Evolutionary conservation across 2,113 vertebrate species (phyloP).

Genomic region (Gadus chalcogrammus): DNA sequence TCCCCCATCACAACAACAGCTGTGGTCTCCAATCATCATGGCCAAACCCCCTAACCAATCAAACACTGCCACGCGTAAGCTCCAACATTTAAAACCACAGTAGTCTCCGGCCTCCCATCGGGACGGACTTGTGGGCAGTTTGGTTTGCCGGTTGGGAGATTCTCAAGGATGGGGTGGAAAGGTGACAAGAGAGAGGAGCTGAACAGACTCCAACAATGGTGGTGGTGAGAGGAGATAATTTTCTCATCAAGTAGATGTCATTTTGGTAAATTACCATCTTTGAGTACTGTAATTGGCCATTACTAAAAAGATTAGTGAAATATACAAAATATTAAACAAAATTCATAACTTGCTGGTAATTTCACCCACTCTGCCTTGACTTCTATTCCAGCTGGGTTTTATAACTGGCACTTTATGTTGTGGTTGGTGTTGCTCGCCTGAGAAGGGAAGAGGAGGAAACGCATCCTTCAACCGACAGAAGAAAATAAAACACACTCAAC

Average conservation of each 20-base stretch:
- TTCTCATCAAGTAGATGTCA: slow-evolving; percentile 43
- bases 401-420: background rate
- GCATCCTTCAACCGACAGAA: background rate
- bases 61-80: slow-evolving; percentile 21
- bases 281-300: slow-evolving; percentile 28
- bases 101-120: background rate
- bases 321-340: slow-evolving; percentile 11
- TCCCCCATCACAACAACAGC: slow-evolving; percentile 11
- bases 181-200: slow-evolving; percentile 30
- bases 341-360: background rate
- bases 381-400: background rate
- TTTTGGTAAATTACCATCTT: slow-evolving; percentile 46
- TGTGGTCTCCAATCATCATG: slow-evolving; percentile 21
- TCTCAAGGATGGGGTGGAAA: slow-evolving; percentile 17
- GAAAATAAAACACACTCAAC: slow-evolving; percentile 14
- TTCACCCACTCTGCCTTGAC: slow-evolving; percentile 4
- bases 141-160: slow-evolving; percentile 18
- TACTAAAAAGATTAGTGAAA: slow-evolving; percentile 18
- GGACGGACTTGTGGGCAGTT: no score
- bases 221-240: slow-evolving; percentile 19
- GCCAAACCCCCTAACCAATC: slow-evolving; percentile 33
- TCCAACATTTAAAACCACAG: no score
- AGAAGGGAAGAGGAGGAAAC: background rate
- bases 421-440: background rate
- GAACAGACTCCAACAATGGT: slow-evolving; percentile 35